Evolutionary conservation across 1,140 invertebrate species (phyloP).

Genomic region (Thalassaphorura encarpata): DNA sequence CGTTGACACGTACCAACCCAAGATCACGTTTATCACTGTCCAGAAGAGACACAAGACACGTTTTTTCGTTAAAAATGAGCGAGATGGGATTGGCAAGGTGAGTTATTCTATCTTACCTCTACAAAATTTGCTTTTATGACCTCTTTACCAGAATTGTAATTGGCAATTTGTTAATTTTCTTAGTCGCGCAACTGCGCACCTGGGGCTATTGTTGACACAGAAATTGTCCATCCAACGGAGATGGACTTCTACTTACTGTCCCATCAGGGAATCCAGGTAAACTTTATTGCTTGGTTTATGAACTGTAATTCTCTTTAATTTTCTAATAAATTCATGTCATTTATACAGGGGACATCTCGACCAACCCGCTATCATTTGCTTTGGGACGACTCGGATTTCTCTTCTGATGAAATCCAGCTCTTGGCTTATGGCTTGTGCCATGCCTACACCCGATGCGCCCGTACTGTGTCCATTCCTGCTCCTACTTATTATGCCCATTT

Average conservation of each 20-base stretch:
- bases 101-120: conserved; percentile 3
- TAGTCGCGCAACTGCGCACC: conserved; percentile 41
- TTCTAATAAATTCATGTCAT: background rate
- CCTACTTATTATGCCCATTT: conserved; percentile 47
- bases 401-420: conserved; percentile 39
- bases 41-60: conserved; percentile 44
- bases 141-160: background rate
- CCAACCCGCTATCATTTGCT: conserved; percentile 43
- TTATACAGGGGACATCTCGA: conserved; percentile 44
- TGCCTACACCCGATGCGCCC: conserved; percentile 42
- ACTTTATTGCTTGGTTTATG: background rate
- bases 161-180: background rate
- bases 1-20: too few relatives aligned
- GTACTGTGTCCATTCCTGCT: conserved; percentile 44
- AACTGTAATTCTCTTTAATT: too few relatives aligned
- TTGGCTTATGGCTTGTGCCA: conserved; percentile 45
- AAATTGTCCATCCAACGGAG: conserved; percentile 38
- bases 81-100: background rate
- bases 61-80: conserved; percentile 36
- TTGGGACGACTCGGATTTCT: conserved; percentile 41
- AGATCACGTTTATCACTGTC: conserved; percentile 33
- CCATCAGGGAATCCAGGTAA: conserved; percentile 45
- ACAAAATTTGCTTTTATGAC: background rate
- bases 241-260: conserved; percentile 43
- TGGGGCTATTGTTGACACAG: conserved; percentile 42